Percentiles rank a stretch among this genome's conserved stretches.
phyloP scores from a whole-genome alignment of 2,888 invertebrate genomes.

The Phyllotreta striolata region DNA sequence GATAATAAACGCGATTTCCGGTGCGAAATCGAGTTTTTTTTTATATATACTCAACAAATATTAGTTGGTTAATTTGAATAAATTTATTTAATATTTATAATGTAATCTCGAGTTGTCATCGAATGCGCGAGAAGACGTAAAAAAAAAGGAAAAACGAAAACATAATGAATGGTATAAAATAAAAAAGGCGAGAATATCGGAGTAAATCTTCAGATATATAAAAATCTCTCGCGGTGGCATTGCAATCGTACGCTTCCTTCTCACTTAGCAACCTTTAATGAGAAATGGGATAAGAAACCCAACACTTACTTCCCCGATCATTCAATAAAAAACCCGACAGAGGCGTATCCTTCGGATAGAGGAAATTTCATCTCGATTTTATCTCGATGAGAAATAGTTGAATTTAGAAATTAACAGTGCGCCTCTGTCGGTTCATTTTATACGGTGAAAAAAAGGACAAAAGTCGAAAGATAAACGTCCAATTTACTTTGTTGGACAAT shows the following conservation, averaged over 20 bases:
- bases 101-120: too few species aligned
- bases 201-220: conserved; percentile 3
- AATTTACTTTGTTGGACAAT: conserved; percentile 8
- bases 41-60: too few species aligned
- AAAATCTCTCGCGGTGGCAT: not conserved
- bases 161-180: not conserved
- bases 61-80: too few species aligned
- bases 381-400: too few species aligned
- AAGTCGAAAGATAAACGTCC: not conserved
- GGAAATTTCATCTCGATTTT: too few species aligned
- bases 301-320: conserved; percentile 3
- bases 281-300: conserved; percentile 7
- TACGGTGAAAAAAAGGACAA: not conserved
- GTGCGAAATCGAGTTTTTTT: too few species aligned
- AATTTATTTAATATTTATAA: too few species aligned
- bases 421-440: not conserved
- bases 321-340: not conserved
- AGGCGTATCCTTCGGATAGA: not conserved
- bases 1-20: too few species aligned
- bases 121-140: not conserved
- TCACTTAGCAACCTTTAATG: conserved; percentile 11
- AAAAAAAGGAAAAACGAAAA: conserved; percentile 1
- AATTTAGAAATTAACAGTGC: not conserved
- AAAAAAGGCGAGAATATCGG: too few species aligned
- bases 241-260: not conserved